Percentiles rank a stretch among this genome's conserved stretches.
Evolutionary conservation across 2,797 vertebrate genomes (phyloP).

Genomic region (Malacoctenus gilli): DNA sequence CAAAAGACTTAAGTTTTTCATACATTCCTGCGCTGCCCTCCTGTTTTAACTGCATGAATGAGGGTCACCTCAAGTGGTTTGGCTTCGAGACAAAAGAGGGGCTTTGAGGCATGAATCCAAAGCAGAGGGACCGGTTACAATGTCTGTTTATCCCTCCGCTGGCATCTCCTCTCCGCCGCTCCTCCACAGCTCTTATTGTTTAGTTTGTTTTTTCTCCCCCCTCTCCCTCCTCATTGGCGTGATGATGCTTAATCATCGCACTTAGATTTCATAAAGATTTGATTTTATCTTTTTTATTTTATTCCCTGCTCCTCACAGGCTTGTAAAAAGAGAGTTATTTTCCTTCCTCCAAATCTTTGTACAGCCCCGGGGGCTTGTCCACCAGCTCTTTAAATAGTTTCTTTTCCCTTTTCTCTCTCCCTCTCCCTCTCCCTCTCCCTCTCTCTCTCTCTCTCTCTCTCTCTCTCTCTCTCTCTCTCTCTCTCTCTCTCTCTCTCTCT

Average conservation of each 20-base stretch:
- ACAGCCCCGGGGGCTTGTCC: conserved; percentile 58
- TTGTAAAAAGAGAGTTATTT: conserved; percentile 62
- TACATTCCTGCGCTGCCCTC: conserved; percentile 78
- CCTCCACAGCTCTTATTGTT: conserved; percentile 49
- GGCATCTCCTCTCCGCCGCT: conserved; percentile 44
- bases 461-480: conserved; percentile 11
- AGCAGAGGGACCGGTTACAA: conserved; percentile 62
- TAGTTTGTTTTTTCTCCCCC: no score
- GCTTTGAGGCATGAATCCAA: conserved; percentile 76
- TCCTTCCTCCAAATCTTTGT: conserved; percentile 51
- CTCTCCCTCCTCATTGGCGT: conserved; percentile 28
- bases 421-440: no score
- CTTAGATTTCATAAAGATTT: conserved; percentile 55
- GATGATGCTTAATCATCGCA: conserved; percentile 48
- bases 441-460: not conserved
- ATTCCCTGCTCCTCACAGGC: conserved; percentile 36
- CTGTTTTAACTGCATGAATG: conserved; percentile 79
- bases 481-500: not conserved
- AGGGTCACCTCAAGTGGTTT: conserved; percentile 81
- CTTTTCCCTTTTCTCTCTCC: conserved; percentile 26
- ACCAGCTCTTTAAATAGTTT: conserved; percentile 67
- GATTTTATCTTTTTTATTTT: conserved; percentile 35
- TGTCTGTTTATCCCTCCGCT: conserved; percentile 71
- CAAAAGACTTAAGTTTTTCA: conserved; percentile 79
- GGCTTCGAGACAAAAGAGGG: conserved; percentile 77